These are phyloP conservation scores for Chaetophractus vellerosus DNA, from an alignment of 2,797 vertebrate genomes.

Conservation along the genomic window DNA sequence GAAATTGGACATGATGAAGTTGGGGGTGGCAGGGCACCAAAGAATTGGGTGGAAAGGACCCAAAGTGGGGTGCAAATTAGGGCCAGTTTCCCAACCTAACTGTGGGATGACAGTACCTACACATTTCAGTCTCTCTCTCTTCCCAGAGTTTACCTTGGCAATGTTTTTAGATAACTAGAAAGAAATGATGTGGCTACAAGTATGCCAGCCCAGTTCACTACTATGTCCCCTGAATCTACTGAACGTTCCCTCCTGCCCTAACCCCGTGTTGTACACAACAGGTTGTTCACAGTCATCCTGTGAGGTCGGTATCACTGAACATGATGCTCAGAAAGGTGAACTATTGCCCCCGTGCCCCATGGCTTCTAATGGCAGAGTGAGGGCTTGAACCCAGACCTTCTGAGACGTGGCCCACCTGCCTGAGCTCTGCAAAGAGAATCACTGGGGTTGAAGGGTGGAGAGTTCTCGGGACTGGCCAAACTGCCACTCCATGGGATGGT, in stretches of 20 bases:
- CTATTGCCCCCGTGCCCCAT: rapidly evolving
- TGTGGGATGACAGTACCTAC: rapidly evolving
- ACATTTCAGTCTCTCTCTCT: not conserved
- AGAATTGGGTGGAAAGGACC: too few relatives aligned
- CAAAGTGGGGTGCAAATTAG: not conserved
- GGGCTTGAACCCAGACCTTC: too few relatives aligned
- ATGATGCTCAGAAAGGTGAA: not conserved
- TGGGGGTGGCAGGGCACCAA: not conserved
- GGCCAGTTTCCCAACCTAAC: not conserved
- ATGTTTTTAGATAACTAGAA: not conserved
- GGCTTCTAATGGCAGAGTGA: rapidly evolving
- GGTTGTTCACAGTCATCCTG: not conserved
- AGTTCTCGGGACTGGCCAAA: not conserved
- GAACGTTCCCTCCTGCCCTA: rapidly evolving
- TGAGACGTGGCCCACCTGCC: not conserved
- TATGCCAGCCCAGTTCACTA: not conserved
- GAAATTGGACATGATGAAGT: not conserved
- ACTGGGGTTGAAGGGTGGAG: not conserved
- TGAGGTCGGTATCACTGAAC: rapidly evolving
- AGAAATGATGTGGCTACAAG: rapidly evolving
- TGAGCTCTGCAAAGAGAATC: not conserved
- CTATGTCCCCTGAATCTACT: not conserved
- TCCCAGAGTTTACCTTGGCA: not conserved
- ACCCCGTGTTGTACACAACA: not conserved
- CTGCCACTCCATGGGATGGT: not conserved